Evolutionary conservation across 2,888 invertebrate species (phyloP).

Genomic region (Romanomermis culicivorax): DNA sequence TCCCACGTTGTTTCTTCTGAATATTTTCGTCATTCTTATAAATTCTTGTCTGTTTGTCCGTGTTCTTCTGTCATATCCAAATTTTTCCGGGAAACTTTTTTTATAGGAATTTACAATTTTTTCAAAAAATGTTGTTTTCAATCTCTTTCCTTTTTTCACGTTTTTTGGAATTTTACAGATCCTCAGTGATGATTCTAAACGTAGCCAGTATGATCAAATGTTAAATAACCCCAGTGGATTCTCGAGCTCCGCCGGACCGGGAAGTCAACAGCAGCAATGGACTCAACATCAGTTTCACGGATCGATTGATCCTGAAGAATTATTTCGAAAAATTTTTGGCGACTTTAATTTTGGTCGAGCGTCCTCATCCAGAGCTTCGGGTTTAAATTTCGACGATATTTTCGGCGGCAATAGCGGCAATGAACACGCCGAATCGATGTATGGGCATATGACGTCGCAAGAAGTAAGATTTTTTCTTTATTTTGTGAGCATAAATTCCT

Average conservation of each 20-base stretch:
- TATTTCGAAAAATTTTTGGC: constrained; percentile 77
- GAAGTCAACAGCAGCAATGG: background rate
- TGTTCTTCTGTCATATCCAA: too few species aligned
- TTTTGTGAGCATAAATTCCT: too few species aligned
- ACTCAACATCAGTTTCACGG: constrained; percentile 45
- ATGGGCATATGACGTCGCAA: constrained; percentile 72
- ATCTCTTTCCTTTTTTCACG: too few species aligned
- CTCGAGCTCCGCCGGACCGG: background rate
- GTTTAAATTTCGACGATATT: constrained; percentile 26
- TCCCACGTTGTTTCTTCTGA: too few species aligned
- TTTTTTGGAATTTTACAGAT: too few species aligned
- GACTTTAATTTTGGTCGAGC: constrained; percentile 46
- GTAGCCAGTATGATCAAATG: constrained; percentile 77
- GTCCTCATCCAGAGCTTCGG: constrained; percentile 53
- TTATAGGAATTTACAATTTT: too few species aligned
- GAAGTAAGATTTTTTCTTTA: constrained; percentile 49
- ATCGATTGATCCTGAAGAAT: constrained; percentile 76
- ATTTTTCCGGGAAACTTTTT: too few species aligned
- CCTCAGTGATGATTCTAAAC: constrained; percentile 72
- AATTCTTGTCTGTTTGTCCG: too few species aligned
- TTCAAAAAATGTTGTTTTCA: too few species aligned
- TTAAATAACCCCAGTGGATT: constrained; percentile 37
- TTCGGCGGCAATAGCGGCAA: constrained; percentile 41
- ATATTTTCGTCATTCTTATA: too few species aligned
- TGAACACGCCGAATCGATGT: constrained; percentile 66